phyloP scores from a whole-genome alignment of 2,888 invertebrate genomes.

The Euphydryas editha region DNA sequence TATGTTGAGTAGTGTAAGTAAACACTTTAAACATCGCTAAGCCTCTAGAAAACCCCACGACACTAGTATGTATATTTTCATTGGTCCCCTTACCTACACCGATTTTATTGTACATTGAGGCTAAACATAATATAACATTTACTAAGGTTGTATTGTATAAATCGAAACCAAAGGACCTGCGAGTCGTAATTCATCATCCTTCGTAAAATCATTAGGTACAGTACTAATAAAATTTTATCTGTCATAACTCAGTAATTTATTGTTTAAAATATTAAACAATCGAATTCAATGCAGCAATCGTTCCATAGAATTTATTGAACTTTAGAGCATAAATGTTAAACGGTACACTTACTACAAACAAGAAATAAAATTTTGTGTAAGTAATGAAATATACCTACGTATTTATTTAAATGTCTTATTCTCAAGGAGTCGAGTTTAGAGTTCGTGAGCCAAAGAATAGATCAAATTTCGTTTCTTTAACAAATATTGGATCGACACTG shows the following conservation, averaged over 20 bases:
- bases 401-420: constrained; percentile 1
- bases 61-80: no score
- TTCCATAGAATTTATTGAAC: constrained; percentile 5
- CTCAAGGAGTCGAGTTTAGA: constrained; percentile 17
- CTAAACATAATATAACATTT: no score
- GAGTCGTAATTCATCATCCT: no score
- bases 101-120: no score
- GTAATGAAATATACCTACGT: neutral
- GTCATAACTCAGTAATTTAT: neutral
- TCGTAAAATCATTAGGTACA: neutral
- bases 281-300: constrained; percentile 5
- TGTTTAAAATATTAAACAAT: neutral
- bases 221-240: neutral
- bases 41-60: no score
- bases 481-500: constrained; percentile 25
- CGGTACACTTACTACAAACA: neutral
- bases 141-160: no score
- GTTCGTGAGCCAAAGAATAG: constrained; percentile 19
- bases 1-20: no score
- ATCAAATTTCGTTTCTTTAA: constrained; percentile 15
- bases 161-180: no score
- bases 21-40: no score
- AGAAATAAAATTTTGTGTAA: neutral
- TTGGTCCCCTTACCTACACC: no score
- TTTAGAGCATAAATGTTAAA: constrained; percentile 7